Conservation (phyloP, 2,113 vertebrate species). For the Heliornis fulica region DNA sequence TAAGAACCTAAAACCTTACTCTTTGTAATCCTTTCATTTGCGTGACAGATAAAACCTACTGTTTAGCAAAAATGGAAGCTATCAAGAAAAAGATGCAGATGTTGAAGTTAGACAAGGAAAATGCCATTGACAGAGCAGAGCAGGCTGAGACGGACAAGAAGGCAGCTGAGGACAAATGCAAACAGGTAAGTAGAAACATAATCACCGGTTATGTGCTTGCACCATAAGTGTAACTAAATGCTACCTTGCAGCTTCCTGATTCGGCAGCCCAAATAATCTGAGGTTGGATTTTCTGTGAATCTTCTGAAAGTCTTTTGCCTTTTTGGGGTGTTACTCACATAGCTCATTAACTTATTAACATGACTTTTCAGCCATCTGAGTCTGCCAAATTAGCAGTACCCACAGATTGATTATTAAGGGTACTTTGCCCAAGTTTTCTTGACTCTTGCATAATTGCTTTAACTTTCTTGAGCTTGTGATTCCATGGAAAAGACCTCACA, state of each 20-base stretch:
- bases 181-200: constrained; percentile 79
- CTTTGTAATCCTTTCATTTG: background rate
- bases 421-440: background rate
- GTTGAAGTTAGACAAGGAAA: constrained; percentile 96
- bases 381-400: background rate
- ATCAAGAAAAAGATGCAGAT: constrained; percentile 99
- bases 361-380: background rate
- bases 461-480: background rate
- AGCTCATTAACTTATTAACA: background rate
- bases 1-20: background rate
- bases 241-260: background rate
- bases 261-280: background rate
- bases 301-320: background rate
- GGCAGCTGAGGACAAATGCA: constrained; percentile 88
- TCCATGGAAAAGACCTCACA: background rate
- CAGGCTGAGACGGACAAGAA: constrained; percentile 92
- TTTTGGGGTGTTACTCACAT: background rate
- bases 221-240: background rate
- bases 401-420: background rate
- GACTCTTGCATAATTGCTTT: background rate
- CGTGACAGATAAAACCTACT: background rate
- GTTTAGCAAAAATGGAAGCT: constrained; percentile 85
- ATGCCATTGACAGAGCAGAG: constrained; percentile 90
- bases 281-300: background rate
- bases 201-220: background rate